phyloP scores from a whole-genome alignment of 2,797 vertebrate species.

The Gobio occitaniae region DNA sequence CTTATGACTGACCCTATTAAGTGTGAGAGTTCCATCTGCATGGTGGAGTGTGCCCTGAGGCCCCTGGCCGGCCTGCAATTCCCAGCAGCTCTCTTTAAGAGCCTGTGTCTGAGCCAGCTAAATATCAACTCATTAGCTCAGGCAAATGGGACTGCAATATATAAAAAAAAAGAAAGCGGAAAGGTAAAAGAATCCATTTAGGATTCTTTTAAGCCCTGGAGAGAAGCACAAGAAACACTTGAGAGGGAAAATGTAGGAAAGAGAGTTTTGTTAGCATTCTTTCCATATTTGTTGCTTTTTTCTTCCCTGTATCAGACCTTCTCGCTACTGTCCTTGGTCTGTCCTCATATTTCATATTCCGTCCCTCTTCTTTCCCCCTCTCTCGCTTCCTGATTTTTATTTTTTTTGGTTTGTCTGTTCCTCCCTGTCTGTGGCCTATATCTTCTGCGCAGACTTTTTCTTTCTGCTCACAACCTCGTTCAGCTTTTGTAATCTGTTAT shows the following conservation, averaged over 20 bases:
- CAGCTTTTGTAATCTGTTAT: conserved; percentile 19
- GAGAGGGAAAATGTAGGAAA: conserved; percentile 24
- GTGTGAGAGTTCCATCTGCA: conserved; percentile 48
- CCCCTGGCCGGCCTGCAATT: conserved; percentile 31
- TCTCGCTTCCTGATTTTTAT: conserved; percentile 5
- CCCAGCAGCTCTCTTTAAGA: conserved; percentile 49
- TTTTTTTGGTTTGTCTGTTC: neutral
- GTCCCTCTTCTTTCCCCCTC: neutral
- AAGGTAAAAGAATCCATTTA: conserved; percentile 6
- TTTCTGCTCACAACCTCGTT: neutral
- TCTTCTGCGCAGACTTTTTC: neutral
- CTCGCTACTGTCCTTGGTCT: conserved; percentile 35
- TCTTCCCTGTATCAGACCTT: neutral
- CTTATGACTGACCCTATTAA: conserved; percentile 29
- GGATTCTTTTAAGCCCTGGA: conserved; percentile 50
- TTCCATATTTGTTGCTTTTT: neutral
- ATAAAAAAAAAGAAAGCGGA: conserved; percentile 20
- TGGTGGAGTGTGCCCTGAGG: conserved; percentile 51
- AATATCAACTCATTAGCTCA: conserved; percentile 59
- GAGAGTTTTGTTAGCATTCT: neutral
- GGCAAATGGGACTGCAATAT: conserved; percentile 52
- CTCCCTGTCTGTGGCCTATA: conserved; percentile 28
- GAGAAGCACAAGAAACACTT: neutral
- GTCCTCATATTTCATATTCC: conserved; percentile 34
- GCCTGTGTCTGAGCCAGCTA: conserved; percentile 47